phyloP scores from a whole-genome alignment of 2,888 invertebrate species.

The Amphiduros pacificus region DNA sequence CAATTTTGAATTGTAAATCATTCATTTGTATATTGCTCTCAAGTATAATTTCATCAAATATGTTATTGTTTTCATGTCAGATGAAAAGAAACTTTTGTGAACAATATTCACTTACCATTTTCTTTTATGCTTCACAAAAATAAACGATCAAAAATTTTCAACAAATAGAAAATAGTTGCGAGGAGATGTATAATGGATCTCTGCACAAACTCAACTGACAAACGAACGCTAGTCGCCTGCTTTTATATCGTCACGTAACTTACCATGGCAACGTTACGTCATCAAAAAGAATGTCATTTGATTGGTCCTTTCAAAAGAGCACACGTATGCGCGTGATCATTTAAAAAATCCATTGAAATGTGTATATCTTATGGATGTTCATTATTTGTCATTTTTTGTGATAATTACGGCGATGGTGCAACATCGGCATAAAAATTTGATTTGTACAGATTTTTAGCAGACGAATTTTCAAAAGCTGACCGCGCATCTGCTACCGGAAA shows the following conservation, averaged over 20 bases:
- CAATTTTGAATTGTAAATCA: no score
- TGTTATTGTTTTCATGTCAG: no score
- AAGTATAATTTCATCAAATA: no score
- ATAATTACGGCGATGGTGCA: no score
- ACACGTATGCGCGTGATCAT: background rate
- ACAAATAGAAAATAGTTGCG: background rate
- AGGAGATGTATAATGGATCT: conserved; percentile 12
- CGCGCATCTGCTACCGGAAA: background rate
- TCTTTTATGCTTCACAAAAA: background rate
- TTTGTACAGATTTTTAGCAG: background rate
- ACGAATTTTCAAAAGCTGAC: background rate
- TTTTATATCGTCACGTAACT: conserved; percentile 2
- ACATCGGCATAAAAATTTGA: no score
- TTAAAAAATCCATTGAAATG: background rate
- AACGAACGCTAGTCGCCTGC: background rate
- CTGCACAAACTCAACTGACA: conserved; percentile 11
- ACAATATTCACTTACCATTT: conserved; percentile 15
- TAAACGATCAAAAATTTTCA: background rate
- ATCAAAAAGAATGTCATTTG: background rate
- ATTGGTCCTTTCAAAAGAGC: background rate
- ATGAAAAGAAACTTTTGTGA: no score
- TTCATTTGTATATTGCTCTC: no score
- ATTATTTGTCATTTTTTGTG: no score
- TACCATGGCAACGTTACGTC: conserved; percentile 3
- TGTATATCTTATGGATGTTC: background rate